phyloP scores from a whole-genome alignment of 2,797 vertebrate genomes.

The Epinephelus coioides region DNA sequence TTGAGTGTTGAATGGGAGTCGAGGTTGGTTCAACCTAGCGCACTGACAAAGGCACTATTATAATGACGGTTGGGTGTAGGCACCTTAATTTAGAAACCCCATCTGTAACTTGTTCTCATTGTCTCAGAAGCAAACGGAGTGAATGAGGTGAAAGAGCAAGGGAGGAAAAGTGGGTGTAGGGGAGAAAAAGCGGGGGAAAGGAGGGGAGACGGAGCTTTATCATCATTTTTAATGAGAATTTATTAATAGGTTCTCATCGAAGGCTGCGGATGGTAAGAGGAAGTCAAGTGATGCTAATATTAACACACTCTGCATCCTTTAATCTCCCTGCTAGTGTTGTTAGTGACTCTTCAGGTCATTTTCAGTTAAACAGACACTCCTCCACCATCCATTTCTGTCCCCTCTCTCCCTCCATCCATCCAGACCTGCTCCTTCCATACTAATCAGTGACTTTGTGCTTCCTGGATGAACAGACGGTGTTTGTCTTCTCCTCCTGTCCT shows the following conservation, averaged over 20 bases:
- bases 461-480: slow-evolving; percentile 62
- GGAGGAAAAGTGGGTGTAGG: slow-evolving; percentile 18
- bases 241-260: slow-evolving; percentile 76
- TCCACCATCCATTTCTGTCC: slow-evolving; percentile 17
- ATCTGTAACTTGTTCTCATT: slow-evolving; percentile 63
- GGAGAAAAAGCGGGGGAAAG: not conserved
- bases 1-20: slow-evolving; percentile 13
- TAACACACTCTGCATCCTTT: slow-evolving; percentile 39
- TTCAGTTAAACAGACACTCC: slow-evolving; percentile 24
- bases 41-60: slow-evolving; percentile 48
- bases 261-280: slow-evolving; percentile 44
- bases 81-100: slow-evolving; percentile 72
- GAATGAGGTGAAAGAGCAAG: slow-evolving; percentile 47
- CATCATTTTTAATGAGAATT: slow-evolving; percentile 77
- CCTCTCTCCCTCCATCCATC: slow-evolving; percentile 3
- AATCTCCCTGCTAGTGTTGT: slow-evolving; percentile 16
- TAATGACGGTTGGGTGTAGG: slow-evolving; percentile 38
- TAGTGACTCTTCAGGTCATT: slow-evolving; percentile 19
- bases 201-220: slow-evolving; percentile 43
- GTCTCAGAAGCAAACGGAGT: slow-evolving; percentile 35
- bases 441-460: slow-evolving; percentile 67
- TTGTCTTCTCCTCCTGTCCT: slow-evolving; percentile 63
- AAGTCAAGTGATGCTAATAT: slow-evolving; percentile 64
- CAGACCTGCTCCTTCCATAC: slow-evolving; percentile 37
- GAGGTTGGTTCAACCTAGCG: slow-evolving; percentile 36